Percentiles rank a stretch among this genome's conserved stretches.
These are phyloP conservation scores for Nothocercus nigrocapillus DNA, from an alignment of 2,113 vertebrate genomes.

Conservation along the genomic window DNA sequence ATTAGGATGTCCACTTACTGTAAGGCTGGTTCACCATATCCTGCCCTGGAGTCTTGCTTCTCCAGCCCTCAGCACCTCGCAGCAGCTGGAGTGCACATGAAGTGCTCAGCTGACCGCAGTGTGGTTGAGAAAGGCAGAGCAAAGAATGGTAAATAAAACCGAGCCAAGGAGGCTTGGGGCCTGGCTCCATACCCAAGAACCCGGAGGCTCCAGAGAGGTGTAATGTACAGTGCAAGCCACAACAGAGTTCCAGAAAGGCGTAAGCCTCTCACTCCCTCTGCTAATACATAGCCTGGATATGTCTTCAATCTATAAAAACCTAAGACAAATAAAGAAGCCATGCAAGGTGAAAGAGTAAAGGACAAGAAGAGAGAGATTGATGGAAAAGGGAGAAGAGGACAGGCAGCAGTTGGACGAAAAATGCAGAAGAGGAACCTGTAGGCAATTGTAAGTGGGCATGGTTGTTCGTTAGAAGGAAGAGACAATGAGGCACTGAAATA, in stretches of 20 bases:
- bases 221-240: neutral
- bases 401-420: neutral
- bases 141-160: neutral
- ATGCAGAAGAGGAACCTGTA: rapidly evolving
- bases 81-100: neutral
- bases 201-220: neutral
- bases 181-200: neutral
- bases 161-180: neutral
- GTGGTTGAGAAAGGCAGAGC: neutral
- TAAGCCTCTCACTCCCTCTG: neutral
- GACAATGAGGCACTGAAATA: neutral
- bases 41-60: neutral
- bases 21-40: neutral
- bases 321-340: neutral
- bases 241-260: neutral
- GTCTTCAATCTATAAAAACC: conserved; percentile 3
- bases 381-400: neutral
- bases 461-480: neutral
- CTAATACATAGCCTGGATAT: conserved; percentile 8
- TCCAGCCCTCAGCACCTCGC: neutral
- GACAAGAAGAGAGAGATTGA: neutral
- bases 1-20: neutral
- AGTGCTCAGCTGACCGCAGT: neutral
- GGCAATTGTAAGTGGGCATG: neutral
- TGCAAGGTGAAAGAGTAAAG: neutral